Conservation (phyloP, 2,888 invertebrate species). For the Himalopsyche tibetana region DNA sequence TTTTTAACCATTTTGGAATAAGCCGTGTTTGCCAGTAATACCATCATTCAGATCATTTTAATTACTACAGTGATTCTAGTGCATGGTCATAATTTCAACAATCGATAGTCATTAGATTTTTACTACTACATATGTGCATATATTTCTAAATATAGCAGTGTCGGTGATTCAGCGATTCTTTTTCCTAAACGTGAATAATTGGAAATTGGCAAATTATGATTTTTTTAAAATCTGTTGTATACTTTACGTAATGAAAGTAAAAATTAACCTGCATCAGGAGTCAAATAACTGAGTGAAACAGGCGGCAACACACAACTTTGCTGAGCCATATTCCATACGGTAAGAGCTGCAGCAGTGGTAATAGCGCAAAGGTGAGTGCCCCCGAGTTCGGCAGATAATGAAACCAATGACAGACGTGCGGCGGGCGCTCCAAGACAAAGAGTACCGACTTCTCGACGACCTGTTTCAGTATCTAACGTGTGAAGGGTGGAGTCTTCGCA, state of each 20-base stretch:
- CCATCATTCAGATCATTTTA: too few relatives aligned
- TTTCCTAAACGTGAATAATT: background rate
- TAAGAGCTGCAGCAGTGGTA: conserved; percentile 71
- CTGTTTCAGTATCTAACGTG: conserved; percentile 77
- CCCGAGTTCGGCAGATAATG: conserved; percentile 41
- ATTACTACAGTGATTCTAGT: too few relatives aligned
- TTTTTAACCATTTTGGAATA: too few relatives aligned
- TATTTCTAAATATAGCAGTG: too few relatives aligned
- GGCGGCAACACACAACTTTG: conserved; percentile 76
- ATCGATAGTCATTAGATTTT: too few relatives aligned
- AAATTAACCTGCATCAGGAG: conserved; percentile 75
- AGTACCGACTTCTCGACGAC: conserved; percentile 75
- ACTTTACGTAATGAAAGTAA: background rate
- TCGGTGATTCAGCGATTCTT: too few relatives aligned
- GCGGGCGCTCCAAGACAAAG: conserved; percentile 76
- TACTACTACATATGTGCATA: too few relatives aligned
- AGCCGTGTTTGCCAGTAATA: too few relatives aligned
- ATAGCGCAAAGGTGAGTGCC: conserved; percentile 68
- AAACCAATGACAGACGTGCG: conserved; percentile 61
- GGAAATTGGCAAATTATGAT: background rate
- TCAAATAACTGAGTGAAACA: conserved; percentile 79
- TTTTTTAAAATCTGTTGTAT: conserved; percentile 37
- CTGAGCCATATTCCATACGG: conserved; percentile 79
- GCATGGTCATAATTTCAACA: too few relatives aligned
- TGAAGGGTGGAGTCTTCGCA: conserved; percentile 84